These are phyloP conservation scores for Esox masquinongy DNA, from an alignment of 2,797 vertebrate species.

Conservation along the genomic window DNA sequence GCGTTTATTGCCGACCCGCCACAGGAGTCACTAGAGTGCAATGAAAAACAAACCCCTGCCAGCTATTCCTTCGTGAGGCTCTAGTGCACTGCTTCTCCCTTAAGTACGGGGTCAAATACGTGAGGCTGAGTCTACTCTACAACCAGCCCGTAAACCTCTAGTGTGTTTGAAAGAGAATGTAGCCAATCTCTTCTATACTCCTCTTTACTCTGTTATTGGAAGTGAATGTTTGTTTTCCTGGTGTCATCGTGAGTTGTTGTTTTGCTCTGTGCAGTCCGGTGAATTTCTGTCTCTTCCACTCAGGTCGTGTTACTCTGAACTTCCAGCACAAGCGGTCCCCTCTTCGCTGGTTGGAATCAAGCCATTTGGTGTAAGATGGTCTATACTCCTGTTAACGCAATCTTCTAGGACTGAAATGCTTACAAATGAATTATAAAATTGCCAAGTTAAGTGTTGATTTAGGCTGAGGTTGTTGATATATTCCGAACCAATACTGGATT, in stretches of 20 bases:
- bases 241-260: background rate
- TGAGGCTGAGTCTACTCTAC: background rate
- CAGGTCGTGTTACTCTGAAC: conserved; percentile 84
- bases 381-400: background rate
- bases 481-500: background rate
- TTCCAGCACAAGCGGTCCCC: conserved; percentile 90
- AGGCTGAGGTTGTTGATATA: background rate
- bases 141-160: background rate
- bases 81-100: too few species aligned
- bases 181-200: background rate
- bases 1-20: too few species aligned
- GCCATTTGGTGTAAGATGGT: conserved; percentile 69
- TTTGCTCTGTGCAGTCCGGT: background rate
- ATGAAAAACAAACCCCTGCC: too few species aligned
- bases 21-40: too few species aligned
- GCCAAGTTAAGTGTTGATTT: background rate
- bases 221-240: background rate
- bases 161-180: background rate
- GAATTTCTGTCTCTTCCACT: conserved; percentile 8
- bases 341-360: conserved; percentile 84
- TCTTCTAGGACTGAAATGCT: background rate
- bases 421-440: background rate
- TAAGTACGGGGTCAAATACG: too few species aligned
- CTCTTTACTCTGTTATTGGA: background rate
- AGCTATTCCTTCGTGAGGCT: too few species aligned